phyloP scores from a whole-genome alignment of 2,113 vertebrate genomes.

The Choloepus hoffmanni region DNA sequence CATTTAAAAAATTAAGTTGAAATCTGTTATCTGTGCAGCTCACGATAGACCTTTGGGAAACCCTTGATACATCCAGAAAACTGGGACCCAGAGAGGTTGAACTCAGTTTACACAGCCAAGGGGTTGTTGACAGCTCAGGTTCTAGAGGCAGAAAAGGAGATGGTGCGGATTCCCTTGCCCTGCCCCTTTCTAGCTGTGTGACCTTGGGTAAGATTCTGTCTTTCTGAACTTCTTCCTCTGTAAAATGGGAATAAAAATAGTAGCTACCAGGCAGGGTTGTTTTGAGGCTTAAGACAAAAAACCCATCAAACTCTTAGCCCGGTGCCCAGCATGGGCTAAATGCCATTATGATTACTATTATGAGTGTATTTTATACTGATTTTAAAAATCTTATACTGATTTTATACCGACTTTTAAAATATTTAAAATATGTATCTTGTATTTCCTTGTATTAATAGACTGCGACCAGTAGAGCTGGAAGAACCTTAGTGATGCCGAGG shows the following conservation, averaged over 20 bases:
- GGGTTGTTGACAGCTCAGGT: not conserved
- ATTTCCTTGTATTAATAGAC: not conserved
- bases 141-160: not conserved
- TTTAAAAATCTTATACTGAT: no score
- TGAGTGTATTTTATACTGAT: not conserved
- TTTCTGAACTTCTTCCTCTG: not conserved
- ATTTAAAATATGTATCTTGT: not conserved
- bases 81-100: not conserved
- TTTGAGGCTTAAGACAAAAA: not conserved
- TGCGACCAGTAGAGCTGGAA: not conserved
- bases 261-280: not conserved
- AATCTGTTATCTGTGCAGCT: not conserved
- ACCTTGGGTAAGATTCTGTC: not conserved
- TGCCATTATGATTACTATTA: not conserved
- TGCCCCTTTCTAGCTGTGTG: not conserved
- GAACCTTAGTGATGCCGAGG: rapidly evolving
- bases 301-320: not conserved
- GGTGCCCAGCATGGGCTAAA: not conserved
- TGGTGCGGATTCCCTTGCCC: not conserved
- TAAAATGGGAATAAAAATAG: not conserved
- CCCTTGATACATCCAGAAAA: not conserved
- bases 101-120: no score
- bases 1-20: not conserved
- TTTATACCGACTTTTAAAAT: not conserved
- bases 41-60: not conserved